Base-by-base conservation (phyloP, 1,140 invertebrate genomes). In the Cecropterus lyciades region DNA sequence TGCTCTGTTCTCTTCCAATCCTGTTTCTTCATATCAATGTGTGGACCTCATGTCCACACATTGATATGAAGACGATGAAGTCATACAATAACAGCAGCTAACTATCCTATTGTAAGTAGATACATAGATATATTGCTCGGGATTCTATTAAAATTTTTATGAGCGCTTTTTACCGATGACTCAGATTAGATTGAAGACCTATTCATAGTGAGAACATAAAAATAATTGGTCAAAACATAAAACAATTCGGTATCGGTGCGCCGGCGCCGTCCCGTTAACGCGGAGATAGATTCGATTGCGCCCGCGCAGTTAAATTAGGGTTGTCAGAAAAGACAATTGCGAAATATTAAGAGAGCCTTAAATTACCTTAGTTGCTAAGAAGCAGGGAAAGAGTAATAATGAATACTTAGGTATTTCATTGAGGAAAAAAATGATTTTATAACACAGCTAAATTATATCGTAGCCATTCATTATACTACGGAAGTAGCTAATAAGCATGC, bases 221-320 rank as follows among this genome's bases (percentile, higher is more conserved):
- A 67, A 59, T 65, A 65, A 59, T 67, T 67, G 46, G 65, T 67
- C 56, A 67, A 67, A 67, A 67, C 65, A 57, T 67, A 67, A 67
- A 67, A 67, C 65, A 51, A 57, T 57, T 67, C 59, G 17, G 53
- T 17, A 55, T 65, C 63, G 20, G 46, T 67, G 56, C 65, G 56
- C 56, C 55, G 65, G 65, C 65, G 65, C 65, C 65, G 55, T 59
- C 56, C 46, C 65, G 45, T 59, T 56, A 59, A 67, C 53, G 16
- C 42, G 13, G 30, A 49, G 20, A 62, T 62, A 42, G 30, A 51
- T 62, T 62, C 59, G 59, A 62, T 62, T 51, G 59, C 45, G 59
- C 59, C 59, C 59, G 59, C 59, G 46, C 59, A 49, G 14, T 11
- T 49, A 24, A 17, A 20, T 49, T 30, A 60, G 43, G 56, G 56